phyloP scores from a whole-genome alignment of 2,113 vertebrate species.

The Rhabdomys dilectus region DNA sequence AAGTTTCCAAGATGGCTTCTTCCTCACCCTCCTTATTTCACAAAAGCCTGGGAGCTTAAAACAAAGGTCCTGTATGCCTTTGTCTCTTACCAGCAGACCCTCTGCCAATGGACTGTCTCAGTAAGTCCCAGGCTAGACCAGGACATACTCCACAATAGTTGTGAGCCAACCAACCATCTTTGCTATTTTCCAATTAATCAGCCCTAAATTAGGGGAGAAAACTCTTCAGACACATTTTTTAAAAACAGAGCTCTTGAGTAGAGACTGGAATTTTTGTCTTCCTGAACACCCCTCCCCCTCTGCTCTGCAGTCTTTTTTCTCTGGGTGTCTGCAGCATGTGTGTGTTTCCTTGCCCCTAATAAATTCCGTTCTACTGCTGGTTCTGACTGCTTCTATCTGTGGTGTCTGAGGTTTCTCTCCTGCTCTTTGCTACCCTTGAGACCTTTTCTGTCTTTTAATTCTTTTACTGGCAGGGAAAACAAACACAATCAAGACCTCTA shows the following conservation, averaged over 20 bases:
- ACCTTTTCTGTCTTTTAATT: neutral
- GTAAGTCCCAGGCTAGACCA: neutral
- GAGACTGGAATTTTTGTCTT: neutral
- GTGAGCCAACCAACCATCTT: neutral
- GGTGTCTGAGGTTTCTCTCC: neutral
- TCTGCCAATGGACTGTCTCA: neutral
- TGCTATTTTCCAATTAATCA: neutral
- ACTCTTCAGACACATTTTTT: neutral
- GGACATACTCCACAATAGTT: neutral
- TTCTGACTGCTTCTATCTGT: neutral
- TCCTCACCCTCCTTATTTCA: neutral
- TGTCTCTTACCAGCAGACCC: neutral
- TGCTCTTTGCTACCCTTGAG: neutral
- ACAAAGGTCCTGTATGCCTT: neutral
- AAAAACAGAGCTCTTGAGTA: neutral
- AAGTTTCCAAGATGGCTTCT: neutral
- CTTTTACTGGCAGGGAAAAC: neutral
- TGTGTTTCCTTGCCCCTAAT: neutral
- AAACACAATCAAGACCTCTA: neutral
- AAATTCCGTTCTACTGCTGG: too few relatives aligned
- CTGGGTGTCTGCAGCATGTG: neutral
- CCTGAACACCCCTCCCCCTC: too few relatives aligned
- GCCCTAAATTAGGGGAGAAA: neutral
- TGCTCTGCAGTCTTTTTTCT: neutral
- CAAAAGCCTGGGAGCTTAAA: neutral